phyloP scores from a whole-genome alignment of 2,797 vertebrate species.

The Anniella stebbinsi region DNA sequence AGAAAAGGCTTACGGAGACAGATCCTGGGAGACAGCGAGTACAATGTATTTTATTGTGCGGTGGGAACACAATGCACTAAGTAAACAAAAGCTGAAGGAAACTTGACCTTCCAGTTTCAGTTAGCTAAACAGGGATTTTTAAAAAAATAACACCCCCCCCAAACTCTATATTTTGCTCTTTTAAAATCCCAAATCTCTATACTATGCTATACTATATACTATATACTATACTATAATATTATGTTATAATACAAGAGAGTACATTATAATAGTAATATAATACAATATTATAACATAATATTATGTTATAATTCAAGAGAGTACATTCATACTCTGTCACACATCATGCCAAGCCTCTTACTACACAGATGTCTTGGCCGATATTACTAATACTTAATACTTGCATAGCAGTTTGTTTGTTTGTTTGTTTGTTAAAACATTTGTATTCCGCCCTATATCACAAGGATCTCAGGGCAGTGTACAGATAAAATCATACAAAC shows the following conservation, averaged over 20 bases:
- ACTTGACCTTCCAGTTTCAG: constrained; percentile 17
- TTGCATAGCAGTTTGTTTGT: not conserved
- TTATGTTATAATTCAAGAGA: constrained; percentile 1
- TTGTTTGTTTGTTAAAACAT: too few species aligned
- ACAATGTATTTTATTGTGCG: constrained; percentile 36
- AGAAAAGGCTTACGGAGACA: constrained; percentile 36
- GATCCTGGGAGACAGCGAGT: constrained; percentile 16
- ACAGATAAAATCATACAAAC: too few species aligned
- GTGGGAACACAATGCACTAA: constrained; percentile 13
- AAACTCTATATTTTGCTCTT: not conserved
- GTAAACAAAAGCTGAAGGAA: constrained; percentile 35
- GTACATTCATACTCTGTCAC: constrained; percentile 4
- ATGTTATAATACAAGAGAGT: too few species aligned
- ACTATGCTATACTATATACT: too few species aligned
- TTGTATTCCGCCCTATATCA: too few species aligned
- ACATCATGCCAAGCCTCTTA: not conserved
- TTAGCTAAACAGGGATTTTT: not conserved
- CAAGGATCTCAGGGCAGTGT: too few species aligned
- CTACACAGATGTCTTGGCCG: not conserved
- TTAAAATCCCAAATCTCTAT: too few species aligned
- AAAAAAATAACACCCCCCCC: not conserved
- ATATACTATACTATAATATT: too few species aligned
- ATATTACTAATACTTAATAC: not conserved
- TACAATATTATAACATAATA: too few species aligned
- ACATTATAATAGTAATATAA: too few species aligned